Evolutionary conservation across 1,140 invertebrate species (phyloP).

Genomic region (Drosophila ironensis): DNA sequence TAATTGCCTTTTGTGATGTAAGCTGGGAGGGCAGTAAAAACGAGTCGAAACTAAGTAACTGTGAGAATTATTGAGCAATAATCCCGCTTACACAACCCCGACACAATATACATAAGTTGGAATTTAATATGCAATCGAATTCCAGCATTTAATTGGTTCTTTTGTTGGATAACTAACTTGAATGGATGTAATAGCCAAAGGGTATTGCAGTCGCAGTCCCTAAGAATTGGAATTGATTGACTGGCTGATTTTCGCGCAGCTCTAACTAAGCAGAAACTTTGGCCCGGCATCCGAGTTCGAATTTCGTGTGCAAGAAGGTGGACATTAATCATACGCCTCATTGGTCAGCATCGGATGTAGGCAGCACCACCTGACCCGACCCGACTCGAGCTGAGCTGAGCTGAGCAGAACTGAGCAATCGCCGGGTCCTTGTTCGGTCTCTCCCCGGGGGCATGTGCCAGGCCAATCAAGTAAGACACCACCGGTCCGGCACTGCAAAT

Average conservation of each 20-base stretch:
- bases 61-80: slow-evolving; percentile 19
- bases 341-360: slow-evolving; percentile 42
- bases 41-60: slow-evolving; percentile 3
- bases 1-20: slow-evolving; percentile 68
- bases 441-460: slow-evolving; percentile 19
- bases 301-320: not conserved
- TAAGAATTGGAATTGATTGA: slow-evolving; percentile 2
- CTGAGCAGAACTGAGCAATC: slow-evolving; percentile 53
- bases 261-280: slow-evolving; percentile 24
- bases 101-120: not conserved
- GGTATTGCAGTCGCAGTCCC: too few relatives aligned
- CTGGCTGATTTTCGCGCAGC: not conserved
- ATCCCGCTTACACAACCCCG: slow-evolving; percentile 8
- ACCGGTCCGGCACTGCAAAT: not conserved
- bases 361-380: not conserved
- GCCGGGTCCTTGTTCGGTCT: slow-evolving; percentile 13
- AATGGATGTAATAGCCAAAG: too few relatives aligned
- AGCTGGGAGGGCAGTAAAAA: slow-evolving; percentile 40
- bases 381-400: too few relatives aligned
- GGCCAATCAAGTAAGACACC: slow-evolving; percentile 48
- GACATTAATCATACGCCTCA: slow-evolving; percentile 69
- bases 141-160: too few relatives aligned
- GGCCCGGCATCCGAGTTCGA: too few relatives aligned
- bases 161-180: too few relatives aligned
- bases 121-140: too few relatives aligned